phyloP scores from a whole-genome alignment of 2,888 invertebrate species.

The Mongoloraphidia duomilia region DNA sequence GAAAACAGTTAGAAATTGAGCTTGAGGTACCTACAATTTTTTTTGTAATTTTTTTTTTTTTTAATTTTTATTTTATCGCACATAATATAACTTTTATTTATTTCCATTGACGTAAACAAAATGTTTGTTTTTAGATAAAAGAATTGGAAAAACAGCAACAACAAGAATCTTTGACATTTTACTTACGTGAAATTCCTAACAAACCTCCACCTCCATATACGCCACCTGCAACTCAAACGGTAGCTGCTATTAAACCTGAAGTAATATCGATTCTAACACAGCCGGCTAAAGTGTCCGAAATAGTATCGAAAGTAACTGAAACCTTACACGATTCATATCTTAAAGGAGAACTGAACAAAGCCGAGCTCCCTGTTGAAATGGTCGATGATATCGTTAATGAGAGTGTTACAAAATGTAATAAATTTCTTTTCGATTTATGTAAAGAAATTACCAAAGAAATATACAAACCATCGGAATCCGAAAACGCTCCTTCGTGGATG shows the following conservation, averaged over 20 bases:
- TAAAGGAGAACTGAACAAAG: slow-evolving; percentile 20
- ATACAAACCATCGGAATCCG: slow-evolving; percentile 29
- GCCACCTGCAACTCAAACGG: slow-evolving; percentile 34
- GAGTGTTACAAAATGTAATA: slow-evolving; percentile 36
- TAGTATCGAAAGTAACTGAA: slow-evolving; percentile 31
- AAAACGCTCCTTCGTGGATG: slow-evolving; percentile 37
- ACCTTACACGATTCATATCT: slow-evolving; percentile 31
- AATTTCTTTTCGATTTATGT: slow-evolving; percentile 46
- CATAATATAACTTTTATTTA: background rate
- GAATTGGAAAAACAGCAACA: slow-evolving; percentile 38
- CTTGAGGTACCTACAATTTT: slow-evolving; percentile 40
- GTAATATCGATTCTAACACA: slow-evolving; percentile 30
- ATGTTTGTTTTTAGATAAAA: slow-evolving; percentile 34
- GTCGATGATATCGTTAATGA: slow-evolving; percentile 23
- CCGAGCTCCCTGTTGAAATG: slow-evolving; percentile 19
- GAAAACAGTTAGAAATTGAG: slow-evolving; percentile 47
- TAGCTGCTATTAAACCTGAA: slow-evolving; percentile 22
- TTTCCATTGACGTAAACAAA: background rate
- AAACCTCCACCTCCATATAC: slow-evolving; percentile 66
- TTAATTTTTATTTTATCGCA: background rate
- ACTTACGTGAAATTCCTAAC: slow-evolving; percentile 52
- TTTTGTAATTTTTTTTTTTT: slow-evolving; percentile 1
- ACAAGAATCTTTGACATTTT: slow-evolving; percentile 38
- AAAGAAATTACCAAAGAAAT: slow-evolving; percentile 40
- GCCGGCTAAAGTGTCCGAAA: slow-evolving; percentile 31